Evolutionary conservation across 2,113 vertebrate species (phyloP), one percentile per base, ranked within the genome.

Genomic region (Ornithorhynchus anatinus): DNA sequence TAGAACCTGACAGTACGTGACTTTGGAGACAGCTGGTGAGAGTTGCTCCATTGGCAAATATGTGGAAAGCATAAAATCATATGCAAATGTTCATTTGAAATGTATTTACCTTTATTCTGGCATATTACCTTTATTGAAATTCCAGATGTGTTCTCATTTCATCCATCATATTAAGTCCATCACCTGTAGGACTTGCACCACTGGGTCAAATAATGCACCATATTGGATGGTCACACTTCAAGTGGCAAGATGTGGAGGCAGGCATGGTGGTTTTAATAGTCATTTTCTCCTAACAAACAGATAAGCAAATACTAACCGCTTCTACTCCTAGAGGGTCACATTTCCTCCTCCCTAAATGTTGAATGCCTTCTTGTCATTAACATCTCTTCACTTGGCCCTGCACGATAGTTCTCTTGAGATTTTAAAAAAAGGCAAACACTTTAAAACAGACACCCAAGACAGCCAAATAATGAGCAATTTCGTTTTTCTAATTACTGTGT

Each of bases 11-110:
- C 58, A 25, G 58, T 22, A 40, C 6, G 56, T 70, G 50, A 32
- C 50, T 77, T 77, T 77, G 59, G 60, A 40, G 53, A 37, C 60
- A 70, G 27, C 22, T 74, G 60, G 44, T 60, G 78, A 67, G 69
- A 42, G 31, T 15, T 36, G 57, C 67, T 53, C 56, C 17, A 36
- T 10, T 33, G 54, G 27, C 38, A 70, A 56, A 82, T 44, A 56
- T 25, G 50, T 17, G 63, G 57, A 72, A 11, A 23, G 62, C 72
- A 14, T 47, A 4, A 50, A 5, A 6, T 4, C 2, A 1, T 1
- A 1, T 1, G 29, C 16, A 52, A 64, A 33, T 7, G 60, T 29
- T 65, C 59, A 22, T 45, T 10, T 43, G 17, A 0, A n/a, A 35
- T 48, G 0, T 4, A 5, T 59, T 71, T 52, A 7, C 52, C 2